phyloP scores from a whole-genome alignment of 2,888 invertebrate species.

The Ecdyonurus torrentis region DNA sequence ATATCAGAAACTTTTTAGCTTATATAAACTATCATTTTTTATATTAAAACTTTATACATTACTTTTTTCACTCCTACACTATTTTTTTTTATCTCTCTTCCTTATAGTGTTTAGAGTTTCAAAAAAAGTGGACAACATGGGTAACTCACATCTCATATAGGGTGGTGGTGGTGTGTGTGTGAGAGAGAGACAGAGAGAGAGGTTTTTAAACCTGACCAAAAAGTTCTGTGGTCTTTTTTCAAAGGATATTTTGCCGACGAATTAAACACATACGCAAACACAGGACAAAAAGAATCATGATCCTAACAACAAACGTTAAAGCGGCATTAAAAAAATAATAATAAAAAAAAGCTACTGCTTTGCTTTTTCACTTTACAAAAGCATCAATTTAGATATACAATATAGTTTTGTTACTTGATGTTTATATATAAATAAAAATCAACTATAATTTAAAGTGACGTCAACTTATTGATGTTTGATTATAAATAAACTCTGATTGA shows the following conservation, averaged over 20 bases:
- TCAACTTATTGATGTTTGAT: no score
- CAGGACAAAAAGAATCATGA: neutral
- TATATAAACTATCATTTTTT: no score
- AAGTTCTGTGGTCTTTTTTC: neutral
- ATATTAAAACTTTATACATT: neutral
- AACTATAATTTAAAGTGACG: no score
- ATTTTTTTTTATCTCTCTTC: no score
- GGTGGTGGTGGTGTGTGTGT: no score
- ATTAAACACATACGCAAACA: no score
- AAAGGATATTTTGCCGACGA: neutral
- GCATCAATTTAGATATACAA: neutral
- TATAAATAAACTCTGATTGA: no score
- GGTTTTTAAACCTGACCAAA: neutral
- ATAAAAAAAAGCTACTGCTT: neutral
- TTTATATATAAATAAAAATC: no score
- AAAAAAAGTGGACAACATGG: neutral
- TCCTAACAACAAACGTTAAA: neutral
- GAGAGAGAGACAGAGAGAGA: neutral
- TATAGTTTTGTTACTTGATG: no score
- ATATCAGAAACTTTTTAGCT: no score
- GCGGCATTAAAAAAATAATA: neutral
- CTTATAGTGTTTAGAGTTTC: no score
- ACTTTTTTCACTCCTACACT: neutral
- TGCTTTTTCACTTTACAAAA: neutral
- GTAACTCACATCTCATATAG: neutral